These are phyloP conservation scores for Coreius guichenoti DNA, from an alignment of 2,797 vertebrate species.

Conservation along the genomic window DNA sequence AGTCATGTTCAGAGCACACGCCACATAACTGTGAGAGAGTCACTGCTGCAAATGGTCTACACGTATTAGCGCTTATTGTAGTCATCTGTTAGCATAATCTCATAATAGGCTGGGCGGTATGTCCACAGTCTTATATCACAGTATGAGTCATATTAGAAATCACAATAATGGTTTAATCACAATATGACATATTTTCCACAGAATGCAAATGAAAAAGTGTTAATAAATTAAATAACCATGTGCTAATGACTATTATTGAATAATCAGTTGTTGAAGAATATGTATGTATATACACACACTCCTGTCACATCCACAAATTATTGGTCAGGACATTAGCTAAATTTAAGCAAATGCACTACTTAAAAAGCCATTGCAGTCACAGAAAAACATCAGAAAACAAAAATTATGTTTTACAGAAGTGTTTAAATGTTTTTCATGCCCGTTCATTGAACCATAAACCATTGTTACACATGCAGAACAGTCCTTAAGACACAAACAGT, in stretches of 20 bases:
- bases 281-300: background rate
- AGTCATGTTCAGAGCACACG: background rate
- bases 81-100: slow-evolving; percentile 1
- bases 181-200: background rate
- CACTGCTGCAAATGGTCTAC: background rate
- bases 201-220: background rate
- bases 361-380: too few species aligned
- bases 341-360: too few species aligned
- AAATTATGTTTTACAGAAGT: too few species aligned
- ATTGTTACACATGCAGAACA: background rate
- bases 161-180: background rate
- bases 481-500: background rate
- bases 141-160: background rate
- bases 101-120: background rate
- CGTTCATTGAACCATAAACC: background rate
- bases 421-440: background rate
- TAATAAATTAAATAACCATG: background rate
- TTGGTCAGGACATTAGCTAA: too few species aligned
- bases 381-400: too few species aligned
- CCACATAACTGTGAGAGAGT: background rate
- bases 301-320: too few species aligned
- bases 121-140: background rate
- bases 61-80: background rate
- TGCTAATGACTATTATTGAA: background rate
- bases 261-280: background rate